These are phyloP conservation scores for Etheostoma perlongum DNA, from an alignment of 2,797 vertebrate species.

Conservation along the genomic window DNA sequence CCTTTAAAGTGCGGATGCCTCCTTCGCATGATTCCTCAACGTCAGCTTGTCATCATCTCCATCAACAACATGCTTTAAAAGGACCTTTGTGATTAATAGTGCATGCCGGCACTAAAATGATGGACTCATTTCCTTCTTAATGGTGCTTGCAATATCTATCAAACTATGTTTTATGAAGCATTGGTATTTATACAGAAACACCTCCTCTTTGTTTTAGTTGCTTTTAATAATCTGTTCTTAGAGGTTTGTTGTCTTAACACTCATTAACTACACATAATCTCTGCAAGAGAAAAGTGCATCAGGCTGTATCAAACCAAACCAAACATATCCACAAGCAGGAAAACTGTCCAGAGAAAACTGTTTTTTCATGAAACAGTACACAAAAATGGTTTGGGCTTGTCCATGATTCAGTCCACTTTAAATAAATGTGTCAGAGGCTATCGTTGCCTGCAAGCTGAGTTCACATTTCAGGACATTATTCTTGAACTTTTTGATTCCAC, in stretches of 20 bases:
- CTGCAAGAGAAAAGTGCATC: constrained; percentile 2
- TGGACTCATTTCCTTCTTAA: constrained; percentile 92
- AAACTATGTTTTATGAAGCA: constrained; percentile 87
- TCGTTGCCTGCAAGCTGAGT: constrained; percentile 15
- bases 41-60: constrained; percentile 91
- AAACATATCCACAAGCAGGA: not conserved
- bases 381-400: constrained; percentile 4
- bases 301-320: not conserved
- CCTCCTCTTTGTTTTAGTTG: constrained; percentile 76
- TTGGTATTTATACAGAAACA: constrained; percentile 86
- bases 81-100: constrained; percentile 92
- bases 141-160: constrained; percentile 91
- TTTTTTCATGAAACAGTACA: constrained; percentile 6
- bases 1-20: constrained; percentile 85
- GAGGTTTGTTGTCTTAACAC: constrained; percentile 16
- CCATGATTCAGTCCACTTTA: constrained; percentile 16
- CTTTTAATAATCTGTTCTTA: constrained; percentile 29
- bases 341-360: not conserved
- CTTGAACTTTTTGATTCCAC: constrained; percentile 25
- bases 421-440: constrained; percentile 27
- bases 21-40: constrained; percentile 90
- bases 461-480: constrained; percentile 40
- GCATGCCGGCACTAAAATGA: constrained; percentile 89
- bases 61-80: constrained; percentile 91
- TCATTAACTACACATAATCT: not conserved